These are phyloP conservation scores for Oscheius sp. DNA, from an alignment of 1,140 invertebrate genomes.

Conservation along the genomic window DNA sequence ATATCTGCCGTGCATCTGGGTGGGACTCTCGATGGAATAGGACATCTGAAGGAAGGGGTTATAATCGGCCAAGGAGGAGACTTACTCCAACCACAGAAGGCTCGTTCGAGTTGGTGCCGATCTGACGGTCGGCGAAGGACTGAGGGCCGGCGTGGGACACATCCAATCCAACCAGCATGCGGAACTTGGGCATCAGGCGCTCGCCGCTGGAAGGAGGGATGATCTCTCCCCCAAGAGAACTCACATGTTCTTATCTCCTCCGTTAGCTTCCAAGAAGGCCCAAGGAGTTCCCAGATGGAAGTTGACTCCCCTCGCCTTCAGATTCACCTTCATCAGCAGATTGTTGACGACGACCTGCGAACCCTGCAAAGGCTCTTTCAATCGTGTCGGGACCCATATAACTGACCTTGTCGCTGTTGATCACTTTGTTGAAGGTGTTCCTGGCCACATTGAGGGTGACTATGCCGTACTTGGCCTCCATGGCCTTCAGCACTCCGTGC, in stretches of 20 bases:
- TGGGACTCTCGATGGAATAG: background rate
- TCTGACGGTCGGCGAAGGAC: conserved; percentile 18
- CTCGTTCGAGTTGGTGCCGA: conserved; percentile 7
- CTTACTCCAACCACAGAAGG: conserved; percentile 32
- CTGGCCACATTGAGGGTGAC: conserved; percentile 24
- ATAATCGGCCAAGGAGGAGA: too few species aligned
- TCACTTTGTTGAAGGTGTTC: conserved; percentile 12
- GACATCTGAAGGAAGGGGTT: too few species aligned
- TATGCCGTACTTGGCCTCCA: conserved; percentile 23
- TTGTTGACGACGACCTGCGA: conserved; percentile 22
- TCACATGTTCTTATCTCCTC: background rate
- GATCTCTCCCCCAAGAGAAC: background rate
- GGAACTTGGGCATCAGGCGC: background rate
- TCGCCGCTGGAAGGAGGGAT: background rate
- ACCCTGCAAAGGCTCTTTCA: too few species aligned
- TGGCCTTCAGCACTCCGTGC: conserved; percentile 23
- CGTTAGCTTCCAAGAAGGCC: background rate
- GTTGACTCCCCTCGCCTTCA: conserved; percentile 37
- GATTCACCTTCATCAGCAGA: conserved; percentile 33
- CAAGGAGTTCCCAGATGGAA: background rate
- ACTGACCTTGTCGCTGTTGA: too few species aligned
- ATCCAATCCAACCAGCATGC: conserved; percentile 39
- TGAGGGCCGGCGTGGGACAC: conserved; percentile 24
- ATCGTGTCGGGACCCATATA: too few species aligned
- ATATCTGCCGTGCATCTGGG: background rate